These are phyloP conservation scores for Puntigrus tetrazona DNA, from an alignment of 2,113 vertebrate genomes.

Conservation along the genomic window DNA sequence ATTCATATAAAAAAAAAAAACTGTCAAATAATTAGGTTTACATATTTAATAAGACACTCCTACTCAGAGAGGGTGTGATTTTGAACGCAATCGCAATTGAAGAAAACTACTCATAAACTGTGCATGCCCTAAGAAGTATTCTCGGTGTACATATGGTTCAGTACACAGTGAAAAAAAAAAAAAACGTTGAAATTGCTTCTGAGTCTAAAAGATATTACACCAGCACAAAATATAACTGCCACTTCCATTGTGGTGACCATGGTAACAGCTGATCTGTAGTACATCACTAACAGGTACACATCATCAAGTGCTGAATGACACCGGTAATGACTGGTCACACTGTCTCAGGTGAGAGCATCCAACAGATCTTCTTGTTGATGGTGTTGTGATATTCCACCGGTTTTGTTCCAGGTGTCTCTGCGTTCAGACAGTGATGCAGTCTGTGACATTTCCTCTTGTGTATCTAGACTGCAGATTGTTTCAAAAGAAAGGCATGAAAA, in stretches of 20 bases:
- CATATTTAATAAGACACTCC: too few relatives aligned
- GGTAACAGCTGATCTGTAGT: conserved; percentile 47
- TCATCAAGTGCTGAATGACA: conserved; percentile 15
- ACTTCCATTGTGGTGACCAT: conserved; percentile 49
- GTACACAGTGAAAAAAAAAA: conserved; percentile 11
- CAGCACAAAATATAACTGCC: conserved; percentile 22
- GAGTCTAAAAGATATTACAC: not conserved
- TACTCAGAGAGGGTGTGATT: not conserved
- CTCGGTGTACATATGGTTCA: not conserved
- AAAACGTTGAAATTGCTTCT: not conserved
- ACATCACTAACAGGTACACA: conserved; percentile 41
- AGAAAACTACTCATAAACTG: not conserved
- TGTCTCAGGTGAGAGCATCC: conserved; percentile 1
- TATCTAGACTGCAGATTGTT: not conserved
- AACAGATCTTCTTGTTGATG: not conserved
- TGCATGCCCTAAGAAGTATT: not conserved
- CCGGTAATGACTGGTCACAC: conserved; percentile 29
- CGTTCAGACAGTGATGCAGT: not conserved
- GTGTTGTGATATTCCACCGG: not conserved
- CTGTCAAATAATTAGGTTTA: too few relatives aligned
- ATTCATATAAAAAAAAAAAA: not conserved
- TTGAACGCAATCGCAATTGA: not conserved
- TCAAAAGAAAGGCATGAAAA: not conserved
- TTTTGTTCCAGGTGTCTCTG: not conserved
- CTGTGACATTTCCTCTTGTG: not conserved